Percentiles rank a stretch among this genome's conserved stretches.
Conservation (phyloP, 2,113 vertebrate genomes). For the Osmerus eperlanus region DNA sequence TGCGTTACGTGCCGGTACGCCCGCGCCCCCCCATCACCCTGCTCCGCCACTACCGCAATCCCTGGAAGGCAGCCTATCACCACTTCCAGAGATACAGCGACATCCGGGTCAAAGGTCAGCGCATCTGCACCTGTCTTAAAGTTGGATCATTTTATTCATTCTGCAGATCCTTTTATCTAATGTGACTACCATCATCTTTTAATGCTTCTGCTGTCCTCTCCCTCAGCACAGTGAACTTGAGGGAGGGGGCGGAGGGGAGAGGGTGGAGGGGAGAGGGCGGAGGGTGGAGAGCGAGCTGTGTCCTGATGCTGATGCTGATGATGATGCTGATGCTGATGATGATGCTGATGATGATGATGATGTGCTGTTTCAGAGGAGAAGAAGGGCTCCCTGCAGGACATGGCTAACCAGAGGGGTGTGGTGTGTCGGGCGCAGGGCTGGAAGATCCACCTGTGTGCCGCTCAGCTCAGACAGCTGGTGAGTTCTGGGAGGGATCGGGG, state of each 20-base stretch:
- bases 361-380: slow-evolving; percentile 84
- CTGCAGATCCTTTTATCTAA: no score
- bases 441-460: slow-evolving; percentile 97
- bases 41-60: slow-evolving; percentile 94
- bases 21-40: slow-evolving; percentile 90
- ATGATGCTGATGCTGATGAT: background rate
- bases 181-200: no score
- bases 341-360: background rate
- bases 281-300: background rate
- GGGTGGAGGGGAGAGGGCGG: no score
- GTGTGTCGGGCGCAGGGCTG: slow-evolving; percentile 95
- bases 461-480: slow-evolving; percentile 94
- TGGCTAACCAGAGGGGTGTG: slow-evolving; percentile 96
- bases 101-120: slow-evolving; percentile 93
- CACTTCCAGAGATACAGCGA: slow-evolving; percentile 98
- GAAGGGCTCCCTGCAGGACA: slow-evolving; percentile 92
- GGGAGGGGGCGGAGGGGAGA: no score
- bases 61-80: slow-evolving; percentile 98
- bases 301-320: background rate
- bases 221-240: no score
- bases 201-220: no score
- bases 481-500: slow-evolving; percentile 48
- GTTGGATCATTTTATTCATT: background rate
- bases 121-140: no score
- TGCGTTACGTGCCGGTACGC: slow-evolving; percentile 90